These are phyloP conservation scores for Aphis craccivora DNA, from an alignment of 1,140 invertebrate genomes.

Conservation along the genomic window DNA sequence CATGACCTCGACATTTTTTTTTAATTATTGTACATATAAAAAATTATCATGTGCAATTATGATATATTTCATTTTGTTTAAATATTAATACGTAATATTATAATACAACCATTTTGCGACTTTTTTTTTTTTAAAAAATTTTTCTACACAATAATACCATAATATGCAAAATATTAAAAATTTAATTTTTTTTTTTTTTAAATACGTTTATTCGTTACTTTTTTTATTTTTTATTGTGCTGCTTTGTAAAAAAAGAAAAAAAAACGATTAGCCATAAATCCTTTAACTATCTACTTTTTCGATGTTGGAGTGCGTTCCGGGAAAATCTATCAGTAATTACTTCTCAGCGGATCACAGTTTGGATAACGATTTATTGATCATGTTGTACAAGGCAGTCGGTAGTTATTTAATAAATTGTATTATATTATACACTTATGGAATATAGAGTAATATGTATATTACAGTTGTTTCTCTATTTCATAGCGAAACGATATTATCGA, in stretches of 20 bases:
- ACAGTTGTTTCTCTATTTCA: too few species aligned
- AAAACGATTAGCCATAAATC: not conserved
- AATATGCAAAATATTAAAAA: too few species aligned
- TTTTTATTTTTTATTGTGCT: not conserved
- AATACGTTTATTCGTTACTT: not conserved
- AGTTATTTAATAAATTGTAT: too few species aligned
- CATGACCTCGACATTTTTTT: not conserved
- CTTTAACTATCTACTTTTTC: not conserved
- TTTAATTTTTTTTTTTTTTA: not conserved
- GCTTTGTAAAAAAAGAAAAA: not conserved
- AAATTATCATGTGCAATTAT: not conserved
- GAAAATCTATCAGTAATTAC: not conserved
- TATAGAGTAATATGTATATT: too few species aligned
- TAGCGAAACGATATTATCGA: not conserved
- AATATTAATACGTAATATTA: not conserved
- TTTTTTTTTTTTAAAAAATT: not conserved
- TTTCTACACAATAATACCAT: too few species aligned
- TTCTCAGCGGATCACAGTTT: not conserved
- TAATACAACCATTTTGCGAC: not conserved
- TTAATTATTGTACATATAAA: not conserved
- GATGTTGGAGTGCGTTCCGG: not conserved
- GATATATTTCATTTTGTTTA: not conserved
- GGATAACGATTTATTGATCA: not conserved
- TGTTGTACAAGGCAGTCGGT: too few species aligned
- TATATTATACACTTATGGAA: too few species aligned